These are phyloP conservation scores for Selenia dentaria DNA, from an alignment of 2,888 invertebrate species.

Conservation along the genomic window DNA sequence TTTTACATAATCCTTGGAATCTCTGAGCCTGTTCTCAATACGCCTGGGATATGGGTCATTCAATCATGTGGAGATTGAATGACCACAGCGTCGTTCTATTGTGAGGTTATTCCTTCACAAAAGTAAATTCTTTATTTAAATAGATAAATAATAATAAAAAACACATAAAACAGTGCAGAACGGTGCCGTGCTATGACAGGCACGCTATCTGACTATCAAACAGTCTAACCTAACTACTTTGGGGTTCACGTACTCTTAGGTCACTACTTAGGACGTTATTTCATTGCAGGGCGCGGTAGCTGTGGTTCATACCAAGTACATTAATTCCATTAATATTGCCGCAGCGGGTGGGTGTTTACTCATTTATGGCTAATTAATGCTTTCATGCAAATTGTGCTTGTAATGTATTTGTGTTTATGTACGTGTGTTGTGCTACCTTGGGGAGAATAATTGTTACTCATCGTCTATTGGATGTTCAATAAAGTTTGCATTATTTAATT, in stretches of 20 bases:
- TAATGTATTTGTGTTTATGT: background rate
- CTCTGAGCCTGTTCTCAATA: no score
- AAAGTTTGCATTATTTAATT: no score
- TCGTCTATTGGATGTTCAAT: background rate
- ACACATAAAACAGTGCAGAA: no score
- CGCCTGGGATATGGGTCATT: no score
- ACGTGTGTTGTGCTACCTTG: no score
- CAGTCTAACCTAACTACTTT: constrained; percentile 2
- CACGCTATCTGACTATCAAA: constrained; percentile 4
- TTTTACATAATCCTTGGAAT: no score
- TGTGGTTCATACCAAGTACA: background rate
- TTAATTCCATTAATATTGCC: constrained; percentile 3
- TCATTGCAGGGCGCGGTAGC: constrained; percentile 13
- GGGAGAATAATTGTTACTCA: background rate
- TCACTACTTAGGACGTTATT: constrained; percentile 10
- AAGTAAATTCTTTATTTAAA: no score
- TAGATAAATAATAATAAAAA: no score
- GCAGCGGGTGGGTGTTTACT: constrained; percentile 6
- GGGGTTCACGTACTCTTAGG: constrained; percentile 30
- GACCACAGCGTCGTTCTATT: no score
- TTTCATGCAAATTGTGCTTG: constrained; percentile 7
- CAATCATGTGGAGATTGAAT: no score
- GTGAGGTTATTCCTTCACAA: no score
- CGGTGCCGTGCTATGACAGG: background rate
- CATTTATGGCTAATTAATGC: constrained; percentile 12